A percentile compares a stretch with the other conserved stretches of the same genome.
These are phyloP conservation scores for Trichacis sp. DNA, from an alignment of 2,888 invertebrate species.

Conservation along the genomic window DNA sequence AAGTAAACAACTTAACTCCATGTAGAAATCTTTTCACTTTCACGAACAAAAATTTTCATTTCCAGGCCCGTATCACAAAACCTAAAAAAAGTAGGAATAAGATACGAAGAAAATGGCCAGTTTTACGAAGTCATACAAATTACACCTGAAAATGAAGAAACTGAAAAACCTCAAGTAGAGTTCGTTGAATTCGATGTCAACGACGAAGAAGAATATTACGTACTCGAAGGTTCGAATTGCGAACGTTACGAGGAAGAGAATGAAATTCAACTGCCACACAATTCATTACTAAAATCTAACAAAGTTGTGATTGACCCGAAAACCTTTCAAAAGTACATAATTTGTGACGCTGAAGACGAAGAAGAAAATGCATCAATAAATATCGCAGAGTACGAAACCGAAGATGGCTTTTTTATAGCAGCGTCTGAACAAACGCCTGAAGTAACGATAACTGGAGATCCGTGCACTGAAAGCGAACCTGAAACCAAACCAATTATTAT, in stretches of 20 bases:
- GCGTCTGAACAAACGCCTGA: constrained; percentile 8
- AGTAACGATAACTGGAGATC: background rate
- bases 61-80: background rate
- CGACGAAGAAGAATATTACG: constrained; percentile 30
- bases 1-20: constrained; percentile 47
- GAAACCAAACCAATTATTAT: background rate
- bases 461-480: no score
- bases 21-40: background rate
- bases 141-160: constrained; percentile 12
- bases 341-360: background rate
- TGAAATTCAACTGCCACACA: constrained; percentile 5
- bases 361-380: constrained; percentile 19
- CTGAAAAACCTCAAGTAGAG: constrained; percentile 27
- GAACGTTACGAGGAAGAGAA: constrained; percentile 11
- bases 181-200: constrained; percentile 36
- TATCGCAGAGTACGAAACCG: constrained; percentile 12
- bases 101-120: constrained; percentile 12
- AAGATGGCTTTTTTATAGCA: constrained; percentile 22
- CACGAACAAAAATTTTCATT: background rate
- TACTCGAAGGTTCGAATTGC: constrained; percentile 17
- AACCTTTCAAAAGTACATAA: constrained; percentile 24
- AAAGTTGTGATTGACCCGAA: constrained; percentile 23
- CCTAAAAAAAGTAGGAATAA: background rate
- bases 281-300: constrained; percentile 8
- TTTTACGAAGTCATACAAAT: constrained; percentile 7